A percentile compares a stretch with the other conserved stretches of the same genome.
Evolutionary conservation across 2,888 invertebrate species (phyloP).

Genomic region (Oscheius sp.): DNA sequence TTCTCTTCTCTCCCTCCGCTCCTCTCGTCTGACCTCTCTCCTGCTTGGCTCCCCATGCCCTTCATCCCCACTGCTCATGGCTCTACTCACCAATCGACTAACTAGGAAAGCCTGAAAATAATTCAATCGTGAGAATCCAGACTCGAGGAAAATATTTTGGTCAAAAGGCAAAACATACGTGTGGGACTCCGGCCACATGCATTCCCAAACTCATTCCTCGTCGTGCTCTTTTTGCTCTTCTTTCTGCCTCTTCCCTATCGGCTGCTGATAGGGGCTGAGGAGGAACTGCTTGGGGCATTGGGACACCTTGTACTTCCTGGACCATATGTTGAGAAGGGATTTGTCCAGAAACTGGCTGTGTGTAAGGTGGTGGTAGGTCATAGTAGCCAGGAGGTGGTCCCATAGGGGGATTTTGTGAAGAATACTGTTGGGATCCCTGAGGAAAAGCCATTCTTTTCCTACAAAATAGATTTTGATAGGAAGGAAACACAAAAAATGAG

Average conservation of each 20-base stretch:
- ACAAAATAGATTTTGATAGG: background rate
- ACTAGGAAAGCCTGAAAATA: too few species aligned
- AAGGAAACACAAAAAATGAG: too few species aligned
- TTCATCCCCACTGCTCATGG: too few species aligned
- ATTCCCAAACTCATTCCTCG: constrained; percentile 6
- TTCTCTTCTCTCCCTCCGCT: background rate
- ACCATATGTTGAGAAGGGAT: background rate
- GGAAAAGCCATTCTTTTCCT: background rate
- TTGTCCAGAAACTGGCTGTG: background rate
- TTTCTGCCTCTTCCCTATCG: constrained; percentile 16
- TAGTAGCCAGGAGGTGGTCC: constrained; percentile 3
- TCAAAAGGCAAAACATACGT: constrained; percentile 3
- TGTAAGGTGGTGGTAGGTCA: background rate
- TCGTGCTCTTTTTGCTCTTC: background rate
- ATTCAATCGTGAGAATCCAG: too few species aligned
- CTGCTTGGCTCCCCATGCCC: too few species aligned
- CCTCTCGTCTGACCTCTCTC: too few species aligned
- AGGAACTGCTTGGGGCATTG: background rate
- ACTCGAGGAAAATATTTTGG: background rate
- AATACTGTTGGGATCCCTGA: background rate
- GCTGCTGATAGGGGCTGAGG: background rate
- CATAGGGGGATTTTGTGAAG: background rate
- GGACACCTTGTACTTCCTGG: background rate
- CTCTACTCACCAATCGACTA: too few species aligned
- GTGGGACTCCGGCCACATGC: constrained; percentile 24